These are phyloP conservation scores for Acanthoscelides obtectus DNA, from an alignment of 2,888 invertebrate genomes.

Conservation along the genomic window DNA sequence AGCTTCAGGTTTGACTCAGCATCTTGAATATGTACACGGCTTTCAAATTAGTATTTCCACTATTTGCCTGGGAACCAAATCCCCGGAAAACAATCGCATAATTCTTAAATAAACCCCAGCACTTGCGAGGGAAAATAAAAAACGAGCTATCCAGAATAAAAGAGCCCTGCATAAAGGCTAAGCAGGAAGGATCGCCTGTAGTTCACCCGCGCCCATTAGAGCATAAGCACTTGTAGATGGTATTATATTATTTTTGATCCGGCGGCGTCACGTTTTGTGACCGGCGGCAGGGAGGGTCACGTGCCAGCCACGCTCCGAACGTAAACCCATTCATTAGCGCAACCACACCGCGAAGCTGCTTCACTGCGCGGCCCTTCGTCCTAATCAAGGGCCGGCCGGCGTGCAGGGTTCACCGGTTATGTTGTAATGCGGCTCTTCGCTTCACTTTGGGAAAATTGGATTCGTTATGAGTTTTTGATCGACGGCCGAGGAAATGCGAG, in stretches of 20 bases:
- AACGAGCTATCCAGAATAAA: not conserved
- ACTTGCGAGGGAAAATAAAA: not conserved
- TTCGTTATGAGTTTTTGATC: constrained; percentile 34
- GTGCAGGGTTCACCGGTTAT: constrained; percentile 8
- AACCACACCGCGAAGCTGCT: constrained; percentile 48
- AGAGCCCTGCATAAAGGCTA: not conserved
- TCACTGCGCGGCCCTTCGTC: constrained; percentile 11
- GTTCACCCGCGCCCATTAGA: constrained; percentile 17
- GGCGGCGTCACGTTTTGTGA: constrained; percentile 36
- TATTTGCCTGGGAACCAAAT: not conserved
- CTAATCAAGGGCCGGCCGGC: constrained; percentile 20
- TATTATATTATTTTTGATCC: constrained; percentile 42
- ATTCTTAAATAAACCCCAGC: not conserved
- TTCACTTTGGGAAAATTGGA: constrained; percentile 29
- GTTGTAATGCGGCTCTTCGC: constrained; percentile 20
- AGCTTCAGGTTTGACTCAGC: no score
- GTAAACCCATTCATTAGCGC: constrained; percentile 51
- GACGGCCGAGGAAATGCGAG: constrained; percentile 12
- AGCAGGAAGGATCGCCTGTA: constrained; percentile 2
- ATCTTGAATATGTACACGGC: no score
- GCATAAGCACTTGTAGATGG: constrained; percentile 40
- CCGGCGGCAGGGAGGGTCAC: constrained; percentile 42
- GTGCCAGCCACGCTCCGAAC: constrained; percentile 45
- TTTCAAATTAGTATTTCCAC: not conserved
- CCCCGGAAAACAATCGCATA: not conserved